Base-by-base conservation (phyloP, 2,888 invertebrate species). In the Athalia rosae region DNA sequence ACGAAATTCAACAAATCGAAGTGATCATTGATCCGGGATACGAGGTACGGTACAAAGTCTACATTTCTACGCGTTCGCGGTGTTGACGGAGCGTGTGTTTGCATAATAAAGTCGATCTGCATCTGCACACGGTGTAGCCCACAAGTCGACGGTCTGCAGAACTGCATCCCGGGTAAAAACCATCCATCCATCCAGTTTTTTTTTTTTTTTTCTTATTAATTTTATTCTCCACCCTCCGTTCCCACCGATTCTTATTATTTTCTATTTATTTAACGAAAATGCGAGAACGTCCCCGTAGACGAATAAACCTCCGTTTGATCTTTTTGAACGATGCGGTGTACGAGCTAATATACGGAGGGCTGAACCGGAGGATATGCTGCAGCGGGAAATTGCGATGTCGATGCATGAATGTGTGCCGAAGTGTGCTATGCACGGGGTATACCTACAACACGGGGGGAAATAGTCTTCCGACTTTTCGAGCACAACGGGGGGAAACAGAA, bases 251-350 rank as follows among this genome's bases (percentile, higher is more conserved):
- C 28, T 1, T 28, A 28, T 28, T 28, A 28, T 28, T 28, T 28
- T 28, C 28, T 28, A 28, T 28, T 28, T 28, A 28, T 28, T 28
- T 2, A 28, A 28, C 28, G 28, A 28, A 28, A 28, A 28, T 28
- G 2, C 28, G 28, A 28, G 28, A 67, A 15, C 28, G 9, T 53
- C 4, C 43, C 50, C 56, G 53, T 56, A 56, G 58, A 58, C 58
- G n/a, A 53, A 58, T 64, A 47, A 45, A 43, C 58, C 41, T 69
- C 56, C 13, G 71, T 71, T 71, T 71, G 71, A 71, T 71, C 71
- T 56, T 58, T 58, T 45, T 58, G 56, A 58, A 43, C 8, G 41
- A 15, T 15, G 11, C 4, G 64, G 56, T n/a, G 50, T 47, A 4
- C 13, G 8, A 56, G 71, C 13, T 3, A 9, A 9, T 11, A 4